These are phyloP conservation scores for Pandemis heparana DNA, from an alignment of 2,888 invertebrate species.

Conservation along the genomic window DNA sequence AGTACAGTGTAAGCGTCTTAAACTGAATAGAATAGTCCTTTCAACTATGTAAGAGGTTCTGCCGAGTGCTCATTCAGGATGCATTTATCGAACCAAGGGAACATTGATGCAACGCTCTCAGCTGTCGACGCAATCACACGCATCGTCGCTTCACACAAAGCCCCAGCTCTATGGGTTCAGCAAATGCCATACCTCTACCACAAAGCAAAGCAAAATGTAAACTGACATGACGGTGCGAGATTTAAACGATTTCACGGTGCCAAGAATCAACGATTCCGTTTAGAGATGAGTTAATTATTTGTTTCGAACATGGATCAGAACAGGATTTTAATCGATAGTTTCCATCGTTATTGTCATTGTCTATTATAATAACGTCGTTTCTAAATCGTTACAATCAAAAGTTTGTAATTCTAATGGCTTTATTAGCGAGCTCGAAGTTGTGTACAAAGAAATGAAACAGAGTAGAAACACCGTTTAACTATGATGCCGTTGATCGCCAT, in stretches of 20 bases:
- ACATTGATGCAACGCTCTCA: constrained; percentile 16
- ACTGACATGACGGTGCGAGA: constrained; percentile 49
- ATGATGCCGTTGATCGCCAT: constrained; percentile 38
- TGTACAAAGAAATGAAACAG: neutral
- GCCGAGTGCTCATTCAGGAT: neutral
- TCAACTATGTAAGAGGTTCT: neutral
- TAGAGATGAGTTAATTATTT: constrained; percentile 11
- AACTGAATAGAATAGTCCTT: neutral
- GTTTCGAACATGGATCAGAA: neutral
- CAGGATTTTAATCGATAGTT: neutral
- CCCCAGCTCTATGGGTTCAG: neutral
- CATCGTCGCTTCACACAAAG: constrained; percentile 32
- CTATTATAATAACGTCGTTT: neutral
- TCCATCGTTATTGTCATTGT: neutral
- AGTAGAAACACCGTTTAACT: constrained; percentile 24
- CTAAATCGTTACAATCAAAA: neutral
- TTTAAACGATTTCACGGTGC: constrained; percentile 53
- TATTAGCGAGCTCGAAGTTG: neutral
- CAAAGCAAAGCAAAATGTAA: constrained; percentile 4
- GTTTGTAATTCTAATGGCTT: neutral
- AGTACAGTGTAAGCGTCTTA: neutral
- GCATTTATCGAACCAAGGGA: neutral
- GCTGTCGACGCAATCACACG: constrained; percentile 31
- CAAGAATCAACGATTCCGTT: constrained; percentile 3
- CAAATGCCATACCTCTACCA: neutral